phyloP scores from a whole-genome alignment of 1,140 invertebrate species.

The Anoplophora glabripennis region DNA sequence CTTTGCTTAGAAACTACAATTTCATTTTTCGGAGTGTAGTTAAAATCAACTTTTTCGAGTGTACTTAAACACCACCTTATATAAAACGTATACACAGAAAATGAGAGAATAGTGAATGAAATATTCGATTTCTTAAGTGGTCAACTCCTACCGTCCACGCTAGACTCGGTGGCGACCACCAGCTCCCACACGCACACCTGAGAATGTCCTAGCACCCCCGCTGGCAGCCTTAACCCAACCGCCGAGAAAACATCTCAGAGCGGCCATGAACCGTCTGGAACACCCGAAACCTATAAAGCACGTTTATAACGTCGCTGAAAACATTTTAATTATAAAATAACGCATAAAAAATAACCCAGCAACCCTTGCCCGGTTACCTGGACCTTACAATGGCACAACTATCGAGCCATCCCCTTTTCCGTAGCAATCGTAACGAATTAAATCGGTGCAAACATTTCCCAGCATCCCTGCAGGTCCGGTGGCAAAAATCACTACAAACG shows the following conservation, averaged over 20 bases:
- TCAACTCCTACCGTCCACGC: conserved; percentile 13
- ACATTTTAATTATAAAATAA: conserved; percentile 12
- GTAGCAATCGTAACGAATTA: conserved; percentile 21
- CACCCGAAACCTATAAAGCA: conserved; percentile 16
- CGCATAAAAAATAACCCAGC: conserved; percentile 3
- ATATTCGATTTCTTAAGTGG: background rate
- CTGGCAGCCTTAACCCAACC: conserved; percentile 8
- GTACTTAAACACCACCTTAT: too few species aligned
- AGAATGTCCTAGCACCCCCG: conserved; percentile 14
- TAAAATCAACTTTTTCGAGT: too few species aligned
- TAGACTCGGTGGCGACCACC: conserved; percentile 12
- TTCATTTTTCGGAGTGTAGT: too few species aligned
- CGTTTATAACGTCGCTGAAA: background rate
- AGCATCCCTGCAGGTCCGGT: conserved; percentile 18
- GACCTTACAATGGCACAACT: conserved; percentile 13
- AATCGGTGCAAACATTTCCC: conserved; percentile 7
- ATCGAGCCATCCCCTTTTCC: conserved; percentile 17
- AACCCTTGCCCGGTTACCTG: conserved; percentile 20
- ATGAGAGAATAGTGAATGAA: too few species aligned
- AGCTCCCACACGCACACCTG: conserved; percentile 14
- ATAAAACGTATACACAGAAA: too few species aligned
- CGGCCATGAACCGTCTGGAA: conserved; percentile 14
- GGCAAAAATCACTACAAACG: conserved; percentile 10
- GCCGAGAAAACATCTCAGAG: conserved; percentile 12
- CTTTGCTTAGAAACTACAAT: too few species aligned